phyloP scores from a whole-genome alignment of 1,140 invertebrate species.

The Capitella teleta region DNA sequence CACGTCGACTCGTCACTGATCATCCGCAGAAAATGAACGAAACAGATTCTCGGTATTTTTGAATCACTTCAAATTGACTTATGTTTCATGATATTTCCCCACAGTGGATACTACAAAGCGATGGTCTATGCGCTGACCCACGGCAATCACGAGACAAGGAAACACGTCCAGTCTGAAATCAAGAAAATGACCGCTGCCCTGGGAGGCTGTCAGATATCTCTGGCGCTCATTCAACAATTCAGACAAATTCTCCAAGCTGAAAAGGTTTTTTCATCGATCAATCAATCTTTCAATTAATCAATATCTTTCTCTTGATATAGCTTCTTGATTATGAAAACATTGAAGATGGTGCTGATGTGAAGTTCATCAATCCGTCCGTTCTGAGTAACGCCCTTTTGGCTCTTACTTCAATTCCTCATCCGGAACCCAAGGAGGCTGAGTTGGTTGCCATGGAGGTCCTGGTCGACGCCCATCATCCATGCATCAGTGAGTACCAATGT shows the following conservation, averaged over 20 bases:
- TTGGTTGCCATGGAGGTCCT: slow-evolving; percentile 27
- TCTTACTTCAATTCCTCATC: slow-evolving; percentile 21
- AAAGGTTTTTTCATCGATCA: no score
- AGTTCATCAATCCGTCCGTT: slow-evolving; percentile 16
- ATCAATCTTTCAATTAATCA: neutral
- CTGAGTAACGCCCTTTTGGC: slow-evolving; percentile 19
- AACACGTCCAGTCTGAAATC: slow-evolving; percentile 24
- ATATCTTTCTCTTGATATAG: neutral
- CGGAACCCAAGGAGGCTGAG: slow-evolving; percentile 23
- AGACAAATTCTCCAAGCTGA: slow-evolving; percentile 47
- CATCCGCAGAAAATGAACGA: slow-evolving; percentile 43
- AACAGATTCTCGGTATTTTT: slow-evolving; percentile 23
- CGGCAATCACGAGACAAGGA: slow-evolving; percentile 24
- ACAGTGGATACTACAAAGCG: slow-evolving; percentile 50
- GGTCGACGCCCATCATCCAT: slow-evolving; percentile 30
- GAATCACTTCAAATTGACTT: no score
- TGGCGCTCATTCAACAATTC: slow-evolving; percentile 52
- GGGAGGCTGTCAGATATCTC: slow-evolving; percentile 42
- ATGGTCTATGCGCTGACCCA: slow-evolving; percentile 53
- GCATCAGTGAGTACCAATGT: slow-evolving; percentile 21
- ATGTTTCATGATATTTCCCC: slow-evolving; percentile 10
- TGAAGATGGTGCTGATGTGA: neutral
- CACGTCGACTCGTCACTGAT: slow-evolving; percentile 53
- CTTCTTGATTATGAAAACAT: neutral
- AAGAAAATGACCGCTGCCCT: slow-evolving; percentile 39